Percentiles rank a stretch among this genome's conserved stretches.
These are phyloP conservation scores for Mesopsocus fuscifrons DNA, from an alignment of 2,888 invertebrate genomes.

Conservation along the genomic window DNA sequence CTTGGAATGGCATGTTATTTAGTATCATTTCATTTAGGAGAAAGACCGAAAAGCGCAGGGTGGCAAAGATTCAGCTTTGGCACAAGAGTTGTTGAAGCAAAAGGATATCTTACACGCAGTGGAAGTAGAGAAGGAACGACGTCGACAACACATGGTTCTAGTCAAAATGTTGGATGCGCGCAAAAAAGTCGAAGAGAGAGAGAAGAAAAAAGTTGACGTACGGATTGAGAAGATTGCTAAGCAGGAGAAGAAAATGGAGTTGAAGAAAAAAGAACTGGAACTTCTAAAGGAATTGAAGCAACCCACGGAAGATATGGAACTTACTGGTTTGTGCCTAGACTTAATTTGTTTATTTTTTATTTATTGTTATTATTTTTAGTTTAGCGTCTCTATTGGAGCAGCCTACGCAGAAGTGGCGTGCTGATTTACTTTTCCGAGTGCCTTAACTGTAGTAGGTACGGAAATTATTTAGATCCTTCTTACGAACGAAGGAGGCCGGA, in stretches of 20 bases:
- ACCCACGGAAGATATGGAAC: slow-evolving; percentile 79
- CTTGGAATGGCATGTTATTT: too few relatives aligned
- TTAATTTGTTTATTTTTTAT: too few relatives aligned
- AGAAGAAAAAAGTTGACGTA: slow-evolving; percentile 39
- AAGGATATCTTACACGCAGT: slow-evolving; percentile 66
- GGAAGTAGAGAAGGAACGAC: slow-evolving; percentile 73
- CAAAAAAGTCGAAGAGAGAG: slow-evolving; percentile 71
- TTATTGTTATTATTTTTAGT: too few relatives aligned
- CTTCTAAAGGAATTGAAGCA: slow-evolving; percentile 56
- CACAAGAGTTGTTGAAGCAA: slow-evolving; percentile 78
- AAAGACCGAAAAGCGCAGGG: slow-evolving; percentile 48
- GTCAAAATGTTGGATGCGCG: slow-evolving; percentile 74
- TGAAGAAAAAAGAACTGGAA: slow-evolving; percentile 42
- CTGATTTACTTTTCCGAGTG: too few relatives aligned
- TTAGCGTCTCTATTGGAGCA: too few relatives aligned
- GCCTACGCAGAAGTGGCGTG: too few relatives aligned
- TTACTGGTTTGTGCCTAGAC: too few relatives aligned
- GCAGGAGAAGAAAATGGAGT: slow-evolving; percentile 67
- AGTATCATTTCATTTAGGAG: too few relatives aligned
- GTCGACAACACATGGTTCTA: slow-evolving; percentile 76
- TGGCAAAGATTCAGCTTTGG: slow-evolving; percentile 32
- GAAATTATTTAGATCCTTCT: too few relatives aligned
- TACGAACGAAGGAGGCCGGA: too few relatives aligned
- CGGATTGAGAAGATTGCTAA: slow-evolving; percentile 68
- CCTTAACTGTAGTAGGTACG: too few relatives aligned